These are phyloP conservation scores for Deladenus siricidicola DNA, from an alignment of 2,888 invertebrate genomes.

Conservation along the genomic window DNA sequence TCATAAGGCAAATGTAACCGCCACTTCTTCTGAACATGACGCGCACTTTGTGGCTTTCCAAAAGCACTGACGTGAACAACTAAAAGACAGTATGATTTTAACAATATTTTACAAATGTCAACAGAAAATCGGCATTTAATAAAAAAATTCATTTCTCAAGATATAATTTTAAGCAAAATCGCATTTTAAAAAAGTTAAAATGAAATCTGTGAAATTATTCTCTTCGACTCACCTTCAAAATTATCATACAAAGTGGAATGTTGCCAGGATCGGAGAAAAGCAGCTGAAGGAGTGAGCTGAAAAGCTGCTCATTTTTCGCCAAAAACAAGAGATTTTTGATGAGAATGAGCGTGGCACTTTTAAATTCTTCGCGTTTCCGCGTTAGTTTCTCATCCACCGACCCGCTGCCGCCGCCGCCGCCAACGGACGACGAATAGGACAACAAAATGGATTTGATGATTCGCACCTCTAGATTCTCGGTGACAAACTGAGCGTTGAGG, in stretches of 20 bases:
- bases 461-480: conserved; percentile 27
- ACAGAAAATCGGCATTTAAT: neutral
- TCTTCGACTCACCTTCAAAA: conserved; percentile 30
- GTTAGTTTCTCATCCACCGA: too few relatives aligned
- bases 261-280: conserved; percentile 33
- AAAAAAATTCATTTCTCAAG: neutral
- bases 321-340: conserved; percentile 80
- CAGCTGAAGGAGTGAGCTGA: conserved; percentile 36
- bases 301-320: conserved; percentile 55
- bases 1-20: conserved; percentile 93
- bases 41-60: conserved; percentile 89
- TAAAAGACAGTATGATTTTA: conserved; percentile 51
- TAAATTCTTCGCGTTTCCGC: conserved; percentile 15
- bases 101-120: too few relatives aligned
- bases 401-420: neutral
- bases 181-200: too few relatives aligned
- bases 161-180: conserved; percentile 8
- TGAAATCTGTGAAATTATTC: conserved; percentile 8
- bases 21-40: conserved; percentile 94
- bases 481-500: conserved; percentile 45
- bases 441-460: conserved; percentile 23
- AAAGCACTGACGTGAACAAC: conserved; percentile 74
- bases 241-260: conserved; percentile 27
- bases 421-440: neutral
- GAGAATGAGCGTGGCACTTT: conserved; percentile 55